phyloP scores from a whole-genome alignment of 2,113 vertebrate genomes.

The Cochlearius cochlearius region DNA sequence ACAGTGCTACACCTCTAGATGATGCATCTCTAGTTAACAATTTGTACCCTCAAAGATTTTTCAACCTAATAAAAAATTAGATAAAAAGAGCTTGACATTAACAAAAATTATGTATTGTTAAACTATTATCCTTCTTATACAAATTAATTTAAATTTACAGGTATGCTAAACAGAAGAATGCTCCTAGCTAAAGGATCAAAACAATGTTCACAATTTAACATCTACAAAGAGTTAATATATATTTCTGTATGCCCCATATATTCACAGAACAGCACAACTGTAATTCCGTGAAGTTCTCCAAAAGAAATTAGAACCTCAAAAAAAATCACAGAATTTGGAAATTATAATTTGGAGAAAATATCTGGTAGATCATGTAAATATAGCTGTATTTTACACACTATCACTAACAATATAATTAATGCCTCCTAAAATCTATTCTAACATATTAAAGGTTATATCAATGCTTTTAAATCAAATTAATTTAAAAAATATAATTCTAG shows the following conservation, averaged over 20 bases:
- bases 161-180: not conserved
- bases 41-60: not conserved
- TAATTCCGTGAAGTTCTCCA: not conserved
- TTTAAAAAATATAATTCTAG: not conserved
- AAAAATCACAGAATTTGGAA: not conserved
- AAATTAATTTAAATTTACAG: not conserved
- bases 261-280: not conserved
- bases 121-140: not conserved
- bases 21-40: not conserved
- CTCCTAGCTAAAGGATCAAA: not conserved
- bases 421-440: not conserved
- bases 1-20: not conserved
- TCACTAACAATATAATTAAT: not conserved
- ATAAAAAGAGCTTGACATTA: not conserved
- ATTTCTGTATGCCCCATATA: not conserved
- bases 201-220: not conserved
- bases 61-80: not conserved
- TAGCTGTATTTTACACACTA: not conserved
- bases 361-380: not conserved
- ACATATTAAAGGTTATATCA: not conserved
- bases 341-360: not conserved
- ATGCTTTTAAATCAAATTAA: not conserved
- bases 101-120: not conserved
- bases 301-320: not conserved
- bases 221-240: not conserved